Evolutionary conservation across 2,113 vertebrate species (phyloP), one percentile per base, ranked within the genome.

Genomic region (Agelaius phoeniceus): DNA sequence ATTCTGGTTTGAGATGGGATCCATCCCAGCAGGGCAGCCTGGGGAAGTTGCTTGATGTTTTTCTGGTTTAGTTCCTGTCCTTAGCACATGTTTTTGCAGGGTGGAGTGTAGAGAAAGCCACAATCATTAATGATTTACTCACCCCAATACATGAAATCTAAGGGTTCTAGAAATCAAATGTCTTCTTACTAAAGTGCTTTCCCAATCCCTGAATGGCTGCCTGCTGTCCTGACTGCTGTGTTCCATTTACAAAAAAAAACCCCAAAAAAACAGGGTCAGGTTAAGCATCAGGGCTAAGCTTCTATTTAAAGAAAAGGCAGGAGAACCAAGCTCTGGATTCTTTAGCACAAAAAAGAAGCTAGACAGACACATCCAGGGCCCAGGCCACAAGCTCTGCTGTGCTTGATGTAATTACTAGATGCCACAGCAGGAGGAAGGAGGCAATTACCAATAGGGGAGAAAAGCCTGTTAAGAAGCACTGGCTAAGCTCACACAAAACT

Each of bases 391-490:
- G 96, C 84, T 86, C 84, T 90, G 93, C 82, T 68, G 88, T 37
- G 87, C 87, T 55, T 90, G 85, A 96, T 96, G 92, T 84, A 96
- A 96, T 95, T 96, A 96, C 71, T 69, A 80, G 85, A 96, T 96
- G 89, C 74, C 95, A 58, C 84, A 96, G 93, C 89, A 88, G 93
- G 90, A 97, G 69, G 92, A 95, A 88, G 76, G 92, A 96, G 94
- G 93, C 94, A 94, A 78, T 94, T 96, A 95, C 90, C 91, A 82
- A 90, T 16, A 93, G 75, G 75, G 49, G 69, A 96, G 89, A 85
- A 95, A 93, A 96, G 92, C 90, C 94, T 93, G 84, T 93, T 96
- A 95, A 96, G 85, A 88, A 91, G 91, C 82, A 71, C 95, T 95
- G 92, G 90, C 78, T 96, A 90, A 97, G 94, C 96, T 96, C 90